Base-by-base conservation (phyloP, 2,797 vertebrate species). In the Girardinus metallicus region DNA sequence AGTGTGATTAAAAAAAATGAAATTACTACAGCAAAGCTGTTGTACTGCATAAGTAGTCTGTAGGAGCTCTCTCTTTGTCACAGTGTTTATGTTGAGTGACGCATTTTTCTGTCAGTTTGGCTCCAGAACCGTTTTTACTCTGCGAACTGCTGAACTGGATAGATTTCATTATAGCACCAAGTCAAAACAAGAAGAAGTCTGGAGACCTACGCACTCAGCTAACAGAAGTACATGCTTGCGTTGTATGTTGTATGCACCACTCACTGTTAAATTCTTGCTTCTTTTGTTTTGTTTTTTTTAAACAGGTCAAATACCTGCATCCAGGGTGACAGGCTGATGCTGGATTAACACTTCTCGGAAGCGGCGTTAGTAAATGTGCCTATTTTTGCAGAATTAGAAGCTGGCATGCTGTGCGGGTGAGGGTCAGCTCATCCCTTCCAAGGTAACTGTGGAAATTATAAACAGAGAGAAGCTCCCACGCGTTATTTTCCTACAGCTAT, bases 331-430 rank as follows among this genome's bases (percentile, higher is more conserved):
- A 15, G 43, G 53, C 31, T 44, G 62, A 39, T 57, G 60, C 39
- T 29, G 41, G 36, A 74, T 74, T 74, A 77, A 76, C 9, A 21
- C 44, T 70, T 74, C 71, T 70, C 41, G 39, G 71, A 55, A 66
- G 70, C 75, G 21, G 36, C 51, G 39, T 60, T 72, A 80, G 41
- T 80, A 16, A 81, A 74, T 55, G 73, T 41, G 49, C 73, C n/a
- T 15, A 41, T 76, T 39, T 79, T 41, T 13, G 43, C 13, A 43
- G 53, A 82, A 71, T 73, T 79, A 47, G 49, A 39, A 72, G 16
- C 26, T 18, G 43, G 34, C 13, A 23, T 78, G 64, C 12, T 64
- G 31, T 15, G 31, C 62, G 9, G 23, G 31, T 34, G 39, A 11
- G 31, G 26, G 53, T 73, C 29, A 53, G n/a, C 29, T 13, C 41